Conservation (phyloP, 2,113 vertebrate species). For the Glaucomys volans region DNA sequence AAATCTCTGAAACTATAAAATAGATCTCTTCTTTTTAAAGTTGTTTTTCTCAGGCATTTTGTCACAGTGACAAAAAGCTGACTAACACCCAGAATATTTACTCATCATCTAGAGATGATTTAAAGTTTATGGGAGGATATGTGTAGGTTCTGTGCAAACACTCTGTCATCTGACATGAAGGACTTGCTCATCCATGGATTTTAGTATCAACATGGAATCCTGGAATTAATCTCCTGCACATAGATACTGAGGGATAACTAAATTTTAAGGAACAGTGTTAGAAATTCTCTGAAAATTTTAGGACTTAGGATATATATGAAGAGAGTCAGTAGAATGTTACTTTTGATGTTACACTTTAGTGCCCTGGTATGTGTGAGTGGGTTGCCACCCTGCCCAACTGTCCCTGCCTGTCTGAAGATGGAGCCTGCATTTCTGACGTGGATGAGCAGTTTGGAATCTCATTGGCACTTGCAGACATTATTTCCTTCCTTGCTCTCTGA, state of each 20-base stretch:
- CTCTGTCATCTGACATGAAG: too few relatives aligned
- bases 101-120: background rate
- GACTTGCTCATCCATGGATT: background rate
- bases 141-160: background rate
- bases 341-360: background rate
- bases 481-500: background rate
- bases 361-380: too few relatives aligned
- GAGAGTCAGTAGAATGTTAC: background rate
- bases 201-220: background rate
- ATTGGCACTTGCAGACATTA: background rate
- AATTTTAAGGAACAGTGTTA: background rate
- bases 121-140: background rate
- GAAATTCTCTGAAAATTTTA: background rate
- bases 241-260: background rate
- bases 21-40: background rate
- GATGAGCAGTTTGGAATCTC: background rate
- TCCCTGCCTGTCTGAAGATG: background rate
- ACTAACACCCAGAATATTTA: background rate
- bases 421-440: background rate
- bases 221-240: background rate
- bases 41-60: background rate
- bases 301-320: background rate
- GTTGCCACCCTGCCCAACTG: rapidly evolving
- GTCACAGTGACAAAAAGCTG: background rate
- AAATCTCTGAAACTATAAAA: background rate